A percentile compares a stretch with the other conserved stretches of the same genome.
Evolutionary conservation across 2,797 vertebrate species (phyloP).

Genomic region (Salarias fasciatus): DNA sequence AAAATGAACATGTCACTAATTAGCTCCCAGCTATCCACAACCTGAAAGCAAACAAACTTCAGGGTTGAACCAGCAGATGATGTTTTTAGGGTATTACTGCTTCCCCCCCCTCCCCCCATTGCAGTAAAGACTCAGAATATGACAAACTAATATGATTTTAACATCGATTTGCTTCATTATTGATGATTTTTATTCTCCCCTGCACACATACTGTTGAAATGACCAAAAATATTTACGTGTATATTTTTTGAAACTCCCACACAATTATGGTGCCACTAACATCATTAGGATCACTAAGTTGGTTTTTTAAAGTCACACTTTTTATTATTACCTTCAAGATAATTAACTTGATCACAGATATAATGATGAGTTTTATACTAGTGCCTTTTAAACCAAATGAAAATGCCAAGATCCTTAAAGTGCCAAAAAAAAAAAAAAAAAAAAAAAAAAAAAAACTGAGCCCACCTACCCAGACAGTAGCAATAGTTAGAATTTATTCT

Average conservation of each 20-base stretch:
- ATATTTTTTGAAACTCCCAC: conserved; percentile 8
- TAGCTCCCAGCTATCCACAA: conserved; percentile 30
- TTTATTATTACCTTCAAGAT: conserved; percentile 11
- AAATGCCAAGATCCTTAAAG: conserved; percentile 33
- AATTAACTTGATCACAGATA: conserved; percentile 38
- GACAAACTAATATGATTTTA: not conserved
- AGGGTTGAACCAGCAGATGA: conserved; percentile 35
- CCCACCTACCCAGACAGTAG: conserved; percentile 50
- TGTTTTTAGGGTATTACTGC: conserved; percentile 10
- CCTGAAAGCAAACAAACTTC: conserved; percentile 22
- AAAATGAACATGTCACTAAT: conserved; percentile 48
- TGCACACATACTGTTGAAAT: too few species aligned
- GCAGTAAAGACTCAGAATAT: conserved; percentile 1
- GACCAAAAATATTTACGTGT: not conserved
- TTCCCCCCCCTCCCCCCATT: not conserved
- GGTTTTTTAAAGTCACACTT: conserved; percentile 9
- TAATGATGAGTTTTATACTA: conserved; percentile 43
- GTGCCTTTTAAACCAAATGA: conserved; percentile 42
- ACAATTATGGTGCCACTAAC: conserved; percentile 9
- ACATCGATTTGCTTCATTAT: too few species aligned
- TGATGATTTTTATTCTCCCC: too few species aligned
- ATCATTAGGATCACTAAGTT: conserved; percentile 19
- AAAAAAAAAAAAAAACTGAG: conserved; percentile 46
- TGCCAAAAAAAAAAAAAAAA: conserved; percentile 34
- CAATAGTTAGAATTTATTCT: conserved; percentile 56